Percentiles rank a stretch among this genome's conserved stretches.
These are phyloP conservation scores for Spea multiplicata DNA, from an alignment of 2,113 vertebrate genomes.

Conservation along the genomic window DNA sequence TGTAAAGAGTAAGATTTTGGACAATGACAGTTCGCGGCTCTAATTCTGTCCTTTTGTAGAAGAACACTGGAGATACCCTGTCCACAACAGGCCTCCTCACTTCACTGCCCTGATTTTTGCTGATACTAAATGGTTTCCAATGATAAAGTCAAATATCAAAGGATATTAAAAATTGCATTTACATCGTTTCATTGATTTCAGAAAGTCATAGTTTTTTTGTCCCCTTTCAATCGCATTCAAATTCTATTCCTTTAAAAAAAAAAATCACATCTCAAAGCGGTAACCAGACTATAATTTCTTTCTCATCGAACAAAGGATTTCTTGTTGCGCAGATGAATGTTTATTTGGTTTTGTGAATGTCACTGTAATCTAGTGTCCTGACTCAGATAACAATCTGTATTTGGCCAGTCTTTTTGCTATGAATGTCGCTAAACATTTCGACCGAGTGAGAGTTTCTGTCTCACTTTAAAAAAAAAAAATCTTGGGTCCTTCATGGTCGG, in stretches of 20 bases:
- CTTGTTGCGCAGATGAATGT: slow-evolving; percentile 37
- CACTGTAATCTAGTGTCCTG: slow-evolving; percentile 43
- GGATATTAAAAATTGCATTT: too few species aligned
- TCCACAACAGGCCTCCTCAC: too few species aligned
- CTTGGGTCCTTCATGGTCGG: too few species aligned
- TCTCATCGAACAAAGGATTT: slow-evolving; percentile 40
- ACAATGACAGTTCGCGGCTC: too few species aligned
- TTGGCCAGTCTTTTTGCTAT: slow-evolving; percentile 1
- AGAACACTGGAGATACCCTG: too few species aligned
- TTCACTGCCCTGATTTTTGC: too few species aligned
- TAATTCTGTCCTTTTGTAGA: too few species aligned
- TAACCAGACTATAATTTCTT: slow-evolving; percentile 9
- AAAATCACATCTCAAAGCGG: background rate
- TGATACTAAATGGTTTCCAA: too few species aligned
- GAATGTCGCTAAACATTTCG: background rate
- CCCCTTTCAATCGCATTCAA: slow-evolving; percentile 10
- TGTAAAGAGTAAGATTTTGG: too few species aligned
- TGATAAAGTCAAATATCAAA: too few species aligned
- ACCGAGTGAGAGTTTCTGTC: background rate
- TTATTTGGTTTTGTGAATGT: slow-evolving; percentile 34
- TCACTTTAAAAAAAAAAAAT: background rate
- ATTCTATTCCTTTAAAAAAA: slow-evolving; percentile 10
- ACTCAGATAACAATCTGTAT: slow-evolving; percentile 35
- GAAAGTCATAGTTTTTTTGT: too few species aligned
- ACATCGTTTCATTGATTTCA: too few species aligned